Evolutionary conservation across 2,113 vertebrate species (phyloP).

Genomic region (Pionites leucogaster): DNA sequence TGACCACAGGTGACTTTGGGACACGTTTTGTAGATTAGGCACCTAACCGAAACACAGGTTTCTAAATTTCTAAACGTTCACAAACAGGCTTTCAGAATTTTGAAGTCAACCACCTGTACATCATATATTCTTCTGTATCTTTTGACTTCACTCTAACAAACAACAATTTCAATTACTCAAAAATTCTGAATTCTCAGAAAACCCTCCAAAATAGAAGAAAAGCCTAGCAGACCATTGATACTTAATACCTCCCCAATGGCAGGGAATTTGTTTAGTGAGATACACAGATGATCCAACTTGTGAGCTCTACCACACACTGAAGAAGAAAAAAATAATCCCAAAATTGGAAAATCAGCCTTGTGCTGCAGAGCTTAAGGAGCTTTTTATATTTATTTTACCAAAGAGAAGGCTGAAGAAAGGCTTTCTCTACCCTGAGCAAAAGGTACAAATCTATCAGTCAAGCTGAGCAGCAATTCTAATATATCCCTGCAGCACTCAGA

Average conservation of each 20-base stretch:
- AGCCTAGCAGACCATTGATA: not conserved
- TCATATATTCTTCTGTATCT: not conserved
- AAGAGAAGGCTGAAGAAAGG: not conserved
- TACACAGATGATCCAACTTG: not conserved
- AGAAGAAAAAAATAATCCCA: not conserved
- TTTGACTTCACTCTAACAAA: not conserved
- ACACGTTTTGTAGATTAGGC: not conserved
- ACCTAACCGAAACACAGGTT: not conserved
- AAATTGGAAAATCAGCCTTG: not conserved
- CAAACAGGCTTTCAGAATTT: not conserved
- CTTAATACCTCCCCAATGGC: not conserved
- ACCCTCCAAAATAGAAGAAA: not conserved
- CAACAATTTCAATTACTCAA: not conserved
- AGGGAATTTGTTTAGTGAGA: not conserved
- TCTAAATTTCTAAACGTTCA: not conserved
- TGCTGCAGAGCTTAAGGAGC: not conserved
- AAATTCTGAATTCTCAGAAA: not conserved
- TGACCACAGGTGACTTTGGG: not conserved
- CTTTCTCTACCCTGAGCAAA: not conserved
- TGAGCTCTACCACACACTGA: not conserved
- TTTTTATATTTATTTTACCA: not conserved
- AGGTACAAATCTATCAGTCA: not conserved
- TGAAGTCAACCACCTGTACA: not conserved
- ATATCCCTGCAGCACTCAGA: not conserved
- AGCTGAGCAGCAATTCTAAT: not conserved